Evolutionary conservation across 2,888 invertebrate genomes (phyloP), one percentile per base, ranked within the genome.

Genomic region (Ptychoptera contaminata): DNA sequence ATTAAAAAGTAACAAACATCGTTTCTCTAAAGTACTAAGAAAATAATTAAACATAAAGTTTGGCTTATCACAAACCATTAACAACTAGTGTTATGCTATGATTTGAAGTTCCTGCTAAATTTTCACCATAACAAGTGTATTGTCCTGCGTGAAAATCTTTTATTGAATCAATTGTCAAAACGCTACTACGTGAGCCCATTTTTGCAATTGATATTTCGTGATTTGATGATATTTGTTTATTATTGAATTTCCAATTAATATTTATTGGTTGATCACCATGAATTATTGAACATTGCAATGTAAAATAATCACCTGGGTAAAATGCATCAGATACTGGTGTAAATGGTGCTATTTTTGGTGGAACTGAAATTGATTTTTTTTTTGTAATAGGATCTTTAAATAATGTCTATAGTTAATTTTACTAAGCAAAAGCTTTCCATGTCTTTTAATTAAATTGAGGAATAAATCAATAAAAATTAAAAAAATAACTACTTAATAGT

Each of bases 291-390:
- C 83, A 84, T 56, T 77, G 75, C 50, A 79, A 70, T 48, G 77
- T 63, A 29, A 63, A 51, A 52, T 61, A 79, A 64, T 84, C 82
- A 52, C 83, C 85, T 58, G 79, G 79, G 65, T 77, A 78, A 55
- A 83, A 76, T 56, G 82, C 80, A 53, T 75, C 74, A 62, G 76
- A 72, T 51, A 82, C 83, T 66, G 85, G 84, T 63, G 76, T 75
- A 68, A 85, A 85, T 57, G 84, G 83, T 65, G 74, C 78, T 67
- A 86, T 82, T 66, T 77, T 79, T 62, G 85, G 85, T 58, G 77
- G 62, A 68, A 85, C 85, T 86, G 77, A 66, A 78, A 76, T 68
- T n/a, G n/a, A n/a, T n/a, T n/a, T n/a, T n/a, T n/a, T n/a, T n/a
- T n/a, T n/a, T n/a, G n/a, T n/a, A n/a, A n/a, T n/a, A n/a, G n/a